phyloP scores from a whole-genome alignment of 64 coral and sea anemone species.

The Montipora efflorescens region DNA sequence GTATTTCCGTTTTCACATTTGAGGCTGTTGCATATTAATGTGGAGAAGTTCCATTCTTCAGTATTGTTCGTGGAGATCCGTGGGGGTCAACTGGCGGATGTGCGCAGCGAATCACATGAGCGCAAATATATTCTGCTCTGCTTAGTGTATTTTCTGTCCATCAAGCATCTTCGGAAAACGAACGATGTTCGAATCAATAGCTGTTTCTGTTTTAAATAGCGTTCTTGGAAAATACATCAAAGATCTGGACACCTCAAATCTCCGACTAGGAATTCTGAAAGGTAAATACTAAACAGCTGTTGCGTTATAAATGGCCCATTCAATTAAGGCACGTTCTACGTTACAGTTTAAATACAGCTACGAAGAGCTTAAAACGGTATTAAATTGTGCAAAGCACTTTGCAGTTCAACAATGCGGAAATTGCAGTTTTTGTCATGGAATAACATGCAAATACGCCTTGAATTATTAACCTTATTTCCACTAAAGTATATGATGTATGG shows the following conservation, averaged over 20 bases:
- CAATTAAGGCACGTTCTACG: no score
- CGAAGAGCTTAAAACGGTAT: no score
- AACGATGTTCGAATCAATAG: slow-evolving; percentile 82
- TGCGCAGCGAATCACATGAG: not conserved
- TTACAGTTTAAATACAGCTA: no score
- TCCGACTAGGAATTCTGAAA: slow-evolving; percentile 79
- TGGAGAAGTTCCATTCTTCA: not conserved
- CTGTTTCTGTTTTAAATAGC: slow-evolving; percentile 79
- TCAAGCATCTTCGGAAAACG: not conserved
- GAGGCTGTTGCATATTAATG: not conserved
- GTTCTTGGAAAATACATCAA: slow-evolving; percentile 96
- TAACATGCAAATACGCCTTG: no score
- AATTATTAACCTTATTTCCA: no score
- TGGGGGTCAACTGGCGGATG: not conserved
- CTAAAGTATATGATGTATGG: no score
- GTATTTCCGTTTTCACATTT: no score
- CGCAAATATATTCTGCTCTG: not conserved
- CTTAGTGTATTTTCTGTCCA: not conserved
- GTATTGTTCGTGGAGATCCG: no score
- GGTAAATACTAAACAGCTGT: slow-evolving; percentile 56
- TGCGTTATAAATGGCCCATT: no score
- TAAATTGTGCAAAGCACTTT: no score
- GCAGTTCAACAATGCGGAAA: no score
- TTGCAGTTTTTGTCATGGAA: no score
- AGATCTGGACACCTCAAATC: slow-evolving; percentile 83